Evolutionary conservation across 2,113 vertebrate species (phyloP).

Genomic region (Leptodactylus fuscus): DNA sequence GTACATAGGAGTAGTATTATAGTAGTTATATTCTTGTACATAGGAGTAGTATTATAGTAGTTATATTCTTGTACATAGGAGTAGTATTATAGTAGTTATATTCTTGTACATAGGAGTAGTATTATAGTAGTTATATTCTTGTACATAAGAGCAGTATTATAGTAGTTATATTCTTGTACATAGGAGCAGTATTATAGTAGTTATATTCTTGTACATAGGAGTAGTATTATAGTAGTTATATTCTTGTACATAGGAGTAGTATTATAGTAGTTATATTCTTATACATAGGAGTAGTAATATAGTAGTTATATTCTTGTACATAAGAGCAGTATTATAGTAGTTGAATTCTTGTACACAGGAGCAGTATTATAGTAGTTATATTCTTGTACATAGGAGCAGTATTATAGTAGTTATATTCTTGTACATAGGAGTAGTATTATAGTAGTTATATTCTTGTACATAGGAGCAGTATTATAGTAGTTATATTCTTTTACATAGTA

Average conservation of each 20-base stretch:
- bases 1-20: too few relatives aligned
- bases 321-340: not conserved
- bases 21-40: too few relatives aligned
- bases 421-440: too few relatives aligned
- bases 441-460: too few relatives aligned
- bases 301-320: not conserved
- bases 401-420: too few relatives aligned
- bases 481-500: too few relatives aligned
- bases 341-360: not conserved
- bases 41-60: too few relatives aligned
- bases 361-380: conserved; percentile 5
- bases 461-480: too few relatives aligned
- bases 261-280: not conserved
- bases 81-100: too few relatives aligned
- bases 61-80: too few relatives aligned
- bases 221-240: conserved; percentile 9
- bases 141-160: not conserved
- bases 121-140: conserved; percentile 3
- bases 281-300: too few relatives aligned
- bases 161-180: not conserved
- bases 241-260: not conserved
- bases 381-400: not conserved
- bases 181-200: not conserved
- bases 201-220: not conserved
- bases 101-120: too few relatives aligned